Conservation (phyloP, 2,113 vertebrate genomes). For the Tricholaema leucomelas region DNA sequence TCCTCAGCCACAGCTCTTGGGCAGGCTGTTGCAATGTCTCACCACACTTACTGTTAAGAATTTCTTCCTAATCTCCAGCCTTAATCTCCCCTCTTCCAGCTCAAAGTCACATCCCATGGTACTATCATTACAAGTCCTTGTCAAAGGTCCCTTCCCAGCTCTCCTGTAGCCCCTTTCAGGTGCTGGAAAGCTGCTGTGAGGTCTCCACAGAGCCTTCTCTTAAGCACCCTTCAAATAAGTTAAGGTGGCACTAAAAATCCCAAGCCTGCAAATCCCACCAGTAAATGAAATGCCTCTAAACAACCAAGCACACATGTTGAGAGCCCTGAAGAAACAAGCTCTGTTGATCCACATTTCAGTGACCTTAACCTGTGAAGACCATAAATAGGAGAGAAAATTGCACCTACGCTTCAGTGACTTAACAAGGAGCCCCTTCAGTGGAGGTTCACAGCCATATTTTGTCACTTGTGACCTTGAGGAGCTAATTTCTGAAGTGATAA, state of each 20-base stretch:
- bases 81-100: no score
- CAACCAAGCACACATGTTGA: rapidly evolving
- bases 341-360: rapidly evolving
- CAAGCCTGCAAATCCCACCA: not conserved
- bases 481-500: not conserved
- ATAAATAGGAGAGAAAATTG: not conserved
- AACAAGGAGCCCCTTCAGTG: not conserved
- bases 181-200: no score
- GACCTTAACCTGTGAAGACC: not conserved
- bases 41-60: no score
- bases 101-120: no score
- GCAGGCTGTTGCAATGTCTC: no score
- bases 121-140: no score
- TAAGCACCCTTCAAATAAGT: no score
- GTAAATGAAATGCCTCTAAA: not conserved
- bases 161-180: no score
- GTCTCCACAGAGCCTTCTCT: no score
- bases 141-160: no score
- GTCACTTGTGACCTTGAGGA: not conserved
- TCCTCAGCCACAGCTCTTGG: not conserved
- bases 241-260: not conserved
- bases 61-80: no score
- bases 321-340: rapidly evolving
- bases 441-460: rapidly evolving
- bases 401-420: not conserved